Evolutionary conservation across 2,113 vertebrate genomes (phyloP).

Genomic region (Prunella himalayana): DNA sequence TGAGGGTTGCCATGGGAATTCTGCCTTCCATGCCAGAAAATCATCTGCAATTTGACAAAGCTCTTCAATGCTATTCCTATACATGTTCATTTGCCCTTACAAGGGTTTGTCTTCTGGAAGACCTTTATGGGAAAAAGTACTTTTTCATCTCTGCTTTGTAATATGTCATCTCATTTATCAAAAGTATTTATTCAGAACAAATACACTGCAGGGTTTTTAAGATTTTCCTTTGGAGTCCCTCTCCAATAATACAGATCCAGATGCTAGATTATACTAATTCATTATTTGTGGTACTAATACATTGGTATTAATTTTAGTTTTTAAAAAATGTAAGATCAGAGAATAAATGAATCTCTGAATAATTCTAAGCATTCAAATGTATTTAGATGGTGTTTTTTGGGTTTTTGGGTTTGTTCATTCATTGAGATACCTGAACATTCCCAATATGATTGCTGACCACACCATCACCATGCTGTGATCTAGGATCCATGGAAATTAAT

Average conservation of each 20-base stretch:
- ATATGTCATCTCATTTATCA: neutral
- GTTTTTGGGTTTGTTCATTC: neutral
- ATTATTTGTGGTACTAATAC: neutral
- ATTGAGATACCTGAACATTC: neutral
- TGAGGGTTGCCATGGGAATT: slow-evolving; percentile 5
- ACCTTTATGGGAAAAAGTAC: neutral
- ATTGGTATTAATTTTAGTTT: neutral
- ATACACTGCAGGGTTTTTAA: neutral
- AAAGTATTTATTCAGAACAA: neutral
- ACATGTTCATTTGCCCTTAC: neutral
- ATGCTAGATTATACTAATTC: neutral
- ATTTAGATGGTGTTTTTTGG: neutral
- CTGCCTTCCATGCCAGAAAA: neutral
- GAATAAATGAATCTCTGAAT: neutral
- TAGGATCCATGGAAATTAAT: neutral
- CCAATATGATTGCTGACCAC: neutral
- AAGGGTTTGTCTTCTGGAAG: neutral
- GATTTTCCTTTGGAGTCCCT: neutral
- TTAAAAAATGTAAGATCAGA: neutral
- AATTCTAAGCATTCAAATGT: neutral
- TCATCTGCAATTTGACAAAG: neutral
- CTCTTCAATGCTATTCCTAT: neutral
- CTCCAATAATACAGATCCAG: neutral
- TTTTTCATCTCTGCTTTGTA: neutral
- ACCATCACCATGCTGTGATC: neutral